Percentiles rank a stretch among this genome's conserved stretches.
Conservation (phyloP, 1,140 invertebrate genomes). For the Pseudobourletiella spinata region DNA sequence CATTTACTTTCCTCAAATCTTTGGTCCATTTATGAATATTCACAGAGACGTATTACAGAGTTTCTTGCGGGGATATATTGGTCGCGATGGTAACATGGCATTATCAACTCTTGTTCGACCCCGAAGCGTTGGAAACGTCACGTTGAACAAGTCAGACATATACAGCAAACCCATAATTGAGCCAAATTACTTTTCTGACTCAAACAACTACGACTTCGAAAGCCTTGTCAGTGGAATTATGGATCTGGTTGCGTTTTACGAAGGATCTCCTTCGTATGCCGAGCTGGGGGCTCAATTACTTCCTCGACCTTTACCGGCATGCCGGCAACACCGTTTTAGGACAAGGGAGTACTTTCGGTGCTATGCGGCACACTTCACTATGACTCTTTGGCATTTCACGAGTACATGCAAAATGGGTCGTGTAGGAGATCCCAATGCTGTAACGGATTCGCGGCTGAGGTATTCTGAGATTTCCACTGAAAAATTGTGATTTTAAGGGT, state of each 20-base stretch:
- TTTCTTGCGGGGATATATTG: neutral
- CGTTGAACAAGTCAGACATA: conserved; percentile 65
- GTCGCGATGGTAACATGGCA: neutral
- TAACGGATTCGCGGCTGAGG: conserved; percentile 47
- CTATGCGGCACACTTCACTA: conserved; percentile 69
- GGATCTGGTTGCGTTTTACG: neutral
- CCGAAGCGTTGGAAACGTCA: neutral
- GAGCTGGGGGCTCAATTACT: conserved; percentile 65
- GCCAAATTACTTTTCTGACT: conserved; percentile 79
- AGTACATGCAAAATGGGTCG: conserved; percentile 19
- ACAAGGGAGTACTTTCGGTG: conserved; percentile 76
- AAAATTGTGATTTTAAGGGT: neutral
- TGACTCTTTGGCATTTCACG: conserved; percentile 47
- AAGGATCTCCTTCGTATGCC: conserved; percentile 37
- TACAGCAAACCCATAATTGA: conserved; percentile 71
- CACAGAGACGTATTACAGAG: neutral
- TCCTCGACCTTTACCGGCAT: conserved; percentile 54
- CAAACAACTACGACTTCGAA: conserved; percentile 58
- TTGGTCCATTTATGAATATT: neutral
- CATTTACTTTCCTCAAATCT: neutral
- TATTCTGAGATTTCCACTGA: neutral
- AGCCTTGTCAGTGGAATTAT: neutral
- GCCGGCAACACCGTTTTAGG: conserved; percentile 58
- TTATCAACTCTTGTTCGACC: neutral
- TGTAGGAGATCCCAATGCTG: conserved; percentile 40